A percentile compares a stretch with the other conserved stretches of the same genome.
These are phyloP conservation scores for Perca fluviatilis DNA, from an alignment of 2,113 vertebrate genomes.

Conservation along the genomic window DNA sequence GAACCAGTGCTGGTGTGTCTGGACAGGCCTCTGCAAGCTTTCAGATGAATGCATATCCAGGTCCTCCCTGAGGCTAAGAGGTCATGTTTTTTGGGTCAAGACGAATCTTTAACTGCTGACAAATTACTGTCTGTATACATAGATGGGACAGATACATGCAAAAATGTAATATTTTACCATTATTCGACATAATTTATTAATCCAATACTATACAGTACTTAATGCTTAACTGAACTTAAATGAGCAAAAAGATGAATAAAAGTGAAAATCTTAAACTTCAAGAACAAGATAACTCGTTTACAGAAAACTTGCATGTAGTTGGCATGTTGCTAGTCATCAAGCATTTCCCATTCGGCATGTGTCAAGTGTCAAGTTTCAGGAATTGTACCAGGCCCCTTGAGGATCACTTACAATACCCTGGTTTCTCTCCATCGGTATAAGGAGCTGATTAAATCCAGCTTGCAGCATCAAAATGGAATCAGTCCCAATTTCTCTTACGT, in stretches of 20 bases:
- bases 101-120: slow-evolving; percentile 19
- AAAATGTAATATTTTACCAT: background rate
- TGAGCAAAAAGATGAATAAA: background rate
- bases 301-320: slow-evolving; percentile 25
- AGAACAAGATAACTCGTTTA: slow-evolving; percentile 15
- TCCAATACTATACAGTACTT: background rate
- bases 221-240: background rate
- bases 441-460: slow-evolving; percentile 55
- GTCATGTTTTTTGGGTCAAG: slow-evolving; percentile 43
- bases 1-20: slow-evolving; percentile 8
- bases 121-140: slow-evolving; percentile 12
- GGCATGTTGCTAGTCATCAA: slow-evolving; percentile 39
- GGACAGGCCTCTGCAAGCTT: slow-evolving; percentile 33
- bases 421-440: slow-evolving; percentile 46
- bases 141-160: background rate
- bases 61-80: slow-evolving; percentile 19
- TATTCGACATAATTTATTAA: background rate
- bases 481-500: slow-evolving; percentile 22
- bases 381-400: slow-evolving; percentile 52
- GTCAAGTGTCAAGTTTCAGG: slow-evolving; percentile 65
- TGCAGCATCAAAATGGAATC: slow-evolving; percentile 50
- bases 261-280: background rate
- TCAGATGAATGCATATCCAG: slow-evolving; percentile 14
- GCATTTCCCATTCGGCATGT: slow-evolving; percentile 47
- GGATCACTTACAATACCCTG: slow-evolving; percentile 57